Conservation (phyloP, 2,888 invertebrate species). For the Drosophila pseudotakahashii region DNA sequence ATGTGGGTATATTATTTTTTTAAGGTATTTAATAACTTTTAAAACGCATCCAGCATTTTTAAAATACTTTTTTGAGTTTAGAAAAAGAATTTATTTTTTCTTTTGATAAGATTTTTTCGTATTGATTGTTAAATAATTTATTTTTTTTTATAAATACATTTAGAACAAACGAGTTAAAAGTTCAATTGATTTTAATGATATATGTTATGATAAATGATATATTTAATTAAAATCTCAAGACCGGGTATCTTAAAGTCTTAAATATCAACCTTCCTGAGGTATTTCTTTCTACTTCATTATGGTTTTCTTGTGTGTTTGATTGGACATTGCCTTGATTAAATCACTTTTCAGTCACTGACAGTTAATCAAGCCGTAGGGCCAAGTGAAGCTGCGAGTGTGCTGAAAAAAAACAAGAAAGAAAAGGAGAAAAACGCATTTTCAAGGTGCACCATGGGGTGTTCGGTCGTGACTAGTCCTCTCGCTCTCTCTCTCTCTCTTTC, state of each 20-base stretch:
- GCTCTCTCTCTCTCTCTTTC: slow-evolving; percentile 6
- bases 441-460: slow-evolving; percentile 61
- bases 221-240: too few relatives aligned
- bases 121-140: too few relatives aligned
- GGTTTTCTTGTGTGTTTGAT: slow-evolving; percentile 20
- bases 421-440: slow-evolving; percentile 51
- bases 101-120: too few relatives aligned
- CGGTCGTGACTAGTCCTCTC: slow-evolving; percentile 51
- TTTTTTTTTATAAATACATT: too few relatives aligned
- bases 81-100: too few relatives aligned
- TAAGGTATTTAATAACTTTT: too few relatives aligned
- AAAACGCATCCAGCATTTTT: too few relatives aligned
- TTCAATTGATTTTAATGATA: too few relatives aligned
- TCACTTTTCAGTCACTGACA: slow-evolving; percentile 80
- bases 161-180: too few relatives aligned
- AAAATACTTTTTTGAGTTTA: too few relatives aligned
- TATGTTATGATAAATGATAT: background rate
- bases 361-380: slow-evolving; percentile 71
- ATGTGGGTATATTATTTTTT: slow-evolving; percentile 2
- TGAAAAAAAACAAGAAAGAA: background rate
- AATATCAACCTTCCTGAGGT: background rate
- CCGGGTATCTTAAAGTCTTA: background rate
- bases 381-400: slow-evolving; percentile 15
- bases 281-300: slow-evolving; percentile 4
- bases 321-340: slow-evolving; percentile 70